phyloP scores from a whole-genome alignment of 2,113 vertebrate species.

The Montifringilla adamsi region DNA sequence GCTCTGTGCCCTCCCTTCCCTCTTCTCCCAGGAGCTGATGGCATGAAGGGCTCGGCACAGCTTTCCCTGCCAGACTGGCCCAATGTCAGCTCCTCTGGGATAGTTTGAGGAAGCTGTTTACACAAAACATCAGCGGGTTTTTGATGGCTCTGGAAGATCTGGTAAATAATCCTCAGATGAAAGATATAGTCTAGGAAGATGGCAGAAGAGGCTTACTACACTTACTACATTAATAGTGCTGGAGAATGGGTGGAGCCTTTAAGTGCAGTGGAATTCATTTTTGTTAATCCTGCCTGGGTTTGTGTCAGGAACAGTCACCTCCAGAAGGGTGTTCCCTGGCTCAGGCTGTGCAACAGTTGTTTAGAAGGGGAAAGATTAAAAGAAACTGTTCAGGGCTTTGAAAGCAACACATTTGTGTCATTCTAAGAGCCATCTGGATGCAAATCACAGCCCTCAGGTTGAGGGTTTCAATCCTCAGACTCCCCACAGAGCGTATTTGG shows the following conservation, averaged over 20 bases:
- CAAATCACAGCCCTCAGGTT: background rate
- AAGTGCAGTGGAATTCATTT: constrained; percentile 12
- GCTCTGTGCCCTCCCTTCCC: constrained; percentile 14
- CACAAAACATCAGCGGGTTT: constrained; percentile 62
- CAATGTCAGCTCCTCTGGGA: constrained; percentile 40
- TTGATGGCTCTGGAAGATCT: constrained; percentile 66
- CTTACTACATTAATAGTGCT: background rate
- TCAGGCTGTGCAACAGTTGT: background rate
- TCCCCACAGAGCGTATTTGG: background rate
- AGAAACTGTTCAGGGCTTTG: background rate
- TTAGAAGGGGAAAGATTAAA: background rate
- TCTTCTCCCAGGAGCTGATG: constrained; percentile 20
- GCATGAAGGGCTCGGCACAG: background rate
- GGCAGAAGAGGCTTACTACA: constrained; percentile 19
- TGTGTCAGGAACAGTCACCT: constrained; percentile 4
- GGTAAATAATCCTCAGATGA: constrained; percentile 54
- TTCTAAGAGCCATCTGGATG: background rate
- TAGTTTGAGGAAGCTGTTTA: constrained; percentile 64
- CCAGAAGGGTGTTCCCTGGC: constrained; percentile 19
- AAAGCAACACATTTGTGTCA: background rate
- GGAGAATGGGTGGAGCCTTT: constrained; percentile 17
- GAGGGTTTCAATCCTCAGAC: background rate
- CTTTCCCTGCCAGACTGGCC: constrained; percentile 44
- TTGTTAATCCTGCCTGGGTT: constrained; percentile 15
- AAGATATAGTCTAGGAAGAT: constrained; percentile 31